Conservation (phyloP, 2,888 invertebrate genomes). For the Gortyna flavago region DNA sequence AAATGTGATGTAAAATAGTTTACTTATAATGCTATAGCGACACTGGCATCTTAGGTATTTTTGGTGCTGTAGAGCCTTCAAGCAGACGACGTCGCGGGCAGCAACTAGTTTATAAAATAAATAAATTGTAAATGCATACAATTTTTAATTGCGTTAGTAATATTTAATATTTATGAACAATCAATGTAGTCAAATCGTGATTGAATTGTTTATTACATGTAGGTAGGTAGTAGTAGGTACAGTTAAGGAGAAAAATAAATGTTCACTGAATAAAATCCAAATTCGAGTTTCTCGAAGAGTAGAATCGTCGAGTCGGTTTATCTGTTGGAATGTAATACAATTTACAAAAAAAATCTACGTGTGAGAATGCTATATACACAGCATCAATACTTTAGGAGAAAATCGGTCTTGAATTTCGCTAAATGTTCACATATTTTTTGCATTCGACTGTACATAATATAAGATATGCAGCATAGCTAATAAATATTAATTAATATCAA, state of each 20-base stretch:
- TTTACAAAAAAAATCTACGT: not conserved
- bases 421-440: not conserved
- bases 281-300: not conserved
- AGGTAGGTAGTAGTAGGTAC: slow-evolving; percentile 3
- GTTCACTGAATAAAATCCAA: not conserved
- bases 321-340: not conserved
- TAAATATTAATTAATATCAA: not conserved
- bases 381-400: not conserved
- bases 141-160: slow-evolving; percentile 2
- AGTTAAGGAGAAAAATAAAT: not conserved
- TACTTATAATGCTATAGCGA: too few relatives aligned
- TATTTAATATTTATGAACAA: slow-evolving; percentile 13
- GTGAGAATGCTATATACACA: not conserved
- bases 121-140: slow-evolving; percentile 12
- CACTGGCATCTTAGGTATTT: too few relatives aligned
- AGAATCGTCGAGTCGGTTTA: not conserved
- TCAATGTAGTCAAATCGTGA: slow-evolving; percentile 5
- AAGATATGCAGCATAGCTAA: not conserved
- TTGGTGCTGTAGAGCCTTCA: too few relatives aligned
- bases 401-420: not conserved
- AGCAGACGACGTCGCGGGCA: too few relatives aligned
- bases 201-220: slow-evolving; percentile 9
- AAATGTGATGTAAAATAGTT: too few relatives aligned
- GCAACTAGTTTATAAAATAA: not conserved
- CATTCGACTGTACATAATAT: not conserved